Conservation (phyloP, 2,888 invertebrate genomes). For the Atherix ibis region DNA sequence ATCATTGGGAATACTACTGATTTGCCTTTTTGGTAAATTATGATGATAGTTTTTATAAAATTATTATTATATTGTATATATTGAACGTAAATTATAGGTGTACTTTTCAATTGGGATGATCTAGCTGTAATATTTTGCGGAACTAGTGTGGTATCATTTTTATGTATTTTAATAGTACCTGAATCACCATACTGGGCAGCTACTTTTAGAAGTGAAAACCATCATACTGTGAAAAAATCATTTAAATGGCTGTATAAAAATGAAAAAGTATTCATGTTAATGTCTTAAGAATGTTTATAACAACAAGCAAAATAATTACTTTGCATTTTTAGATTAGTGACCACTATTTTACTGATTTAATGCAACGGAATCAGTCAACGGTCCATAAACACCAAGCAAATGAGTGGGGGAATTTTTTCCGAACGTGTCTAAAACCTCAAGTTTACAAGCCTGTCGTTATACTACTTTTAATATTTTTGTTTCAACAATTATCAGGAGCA, state of each 20-base stretch:
- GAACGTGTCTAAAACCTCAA: too few relatives aligned
- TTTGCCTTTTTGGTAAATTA: conserved; percentile 33
- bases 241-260: conserved; percentile 34
- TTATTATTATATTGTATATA: background rate
- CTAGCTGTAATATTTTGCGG: conserved; percentile 34
- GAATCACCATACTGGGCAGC: conserved; percentile 44
- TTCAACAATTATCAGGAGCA: conserved; percentile 41
- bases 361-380: too few relatives aligned
- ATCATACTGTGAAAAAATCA: conserved; percentile 24
- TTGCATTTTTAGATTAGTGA: conserved; percentile 6
- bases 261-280: conserved; percentile 26
- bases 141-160: conserved; percentile 24
- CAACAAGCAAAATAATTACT: too few relatives aligned
- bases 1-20: conserved; percentile 39
- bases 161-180: conserved; percentile 32
- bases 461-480: conserved; percentile 33
- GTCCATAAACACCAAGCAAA: too few relatives aligned
- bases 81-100: conserved; percentile 12
- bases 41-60: background rate
- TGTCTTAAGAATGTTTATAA: too few relatives aligned
- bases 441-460: conserved; percentile 37
- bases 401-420: too few relatives aligned
- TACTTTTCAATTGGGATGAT: conserved; percentile 35
- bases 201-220: conserved; percentile 27
- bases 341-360: conserved; percentile 5